Percentiles rank a stretch among this genome's conserved stretches.
These are phyloP conservation scores for Erebia palarica DNA, from an alignment of 2,888 invertebrate species.

Conservation along the genomic window DNA sequence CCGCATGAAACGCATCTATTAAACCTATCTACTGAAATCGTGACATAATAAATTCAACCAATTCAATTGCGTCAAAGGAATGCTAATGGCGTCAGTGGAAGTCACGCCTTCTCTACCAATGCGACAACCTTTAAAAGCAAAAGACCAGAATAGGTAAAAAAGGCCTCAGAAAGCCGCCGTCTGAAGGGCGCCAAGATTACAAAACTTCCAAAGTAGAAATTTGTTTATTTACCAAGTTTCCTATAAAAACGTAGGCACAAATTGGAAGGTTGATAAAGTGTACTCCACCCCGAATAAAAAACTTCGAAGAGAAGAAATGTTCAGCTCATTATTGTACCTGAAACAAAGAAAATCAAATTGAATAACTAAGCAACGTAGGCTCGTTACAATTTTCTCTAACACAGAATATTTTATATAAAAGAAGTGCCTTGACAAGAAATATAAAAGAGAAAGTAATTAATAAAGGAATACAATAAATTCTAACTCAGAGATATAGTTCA, in stretches of 20 bases:
- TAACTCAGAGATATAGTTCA: conserved; percentile 1
- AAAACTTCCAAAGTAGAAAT: not conserved
- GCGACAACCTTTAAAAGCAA: no score
- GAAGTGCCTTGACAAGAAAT: conserved; percentile 1
- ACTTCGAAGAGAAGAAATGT: not conserved
- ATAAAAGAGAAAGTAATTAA: conserved; percentile 26
- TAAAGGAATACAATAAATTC: conserved; percentile 21
- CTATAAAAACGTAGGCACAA: no score
- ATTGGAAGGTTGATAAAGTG: not conserved
- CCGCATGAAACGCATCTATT: no score
- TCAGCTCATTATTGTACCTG: conserved; percentile 14
- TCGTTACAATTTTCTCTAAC: not conserved
- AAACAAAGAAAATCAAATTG: conserved; percentile 19
- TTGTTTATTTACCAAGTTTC: no score
- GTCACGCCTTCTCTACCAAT: no score
- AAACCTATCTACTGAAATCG: no score
- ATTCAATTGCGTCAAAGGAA: no score
- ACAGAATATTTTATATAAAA: conserved; percentile 15
- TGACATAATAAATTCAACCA: no score
- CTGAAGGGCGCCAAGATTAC: no score
- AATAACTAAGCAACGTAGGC: conserved; percentile 11
- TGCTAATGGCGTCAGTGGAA: no score
- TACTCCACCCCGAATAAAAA: not conserved
- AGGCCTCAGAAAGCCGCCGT: no score
- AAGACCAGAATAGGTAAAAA: no score